These are phyloP conservation scores for Atrina japonica DNA, from an alignment of 2,888 invertebrate genomes.

Conservation along the genomic window DNA sequence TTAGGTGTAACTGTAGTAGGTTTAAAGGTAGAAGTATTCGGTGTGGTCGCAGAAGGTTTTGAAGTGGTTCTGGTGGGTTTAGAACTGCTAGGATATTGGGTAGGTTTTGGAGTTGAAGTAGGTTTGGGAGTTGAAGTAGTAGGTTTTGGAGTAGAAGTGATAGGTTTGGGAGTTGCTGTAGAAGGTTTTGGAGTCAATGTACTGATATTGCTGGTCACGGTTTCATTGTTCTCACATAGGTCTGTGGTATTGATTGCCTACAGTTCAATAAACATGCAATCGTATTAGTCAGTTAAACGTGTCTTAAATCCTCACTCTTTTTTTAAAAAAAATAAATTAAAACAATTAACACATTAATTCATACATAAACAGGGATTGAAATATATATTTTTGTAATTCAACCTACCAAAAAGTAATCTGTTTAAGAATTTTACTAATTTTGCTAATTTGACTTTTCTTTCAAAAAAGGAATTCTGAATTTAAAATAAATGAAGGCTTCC, in stretches of 20 bases:
- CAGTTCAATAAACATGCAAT: neutral
- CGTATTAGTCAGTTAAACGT: too few relatives aligned
- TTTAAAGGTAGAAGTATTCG: neutral
- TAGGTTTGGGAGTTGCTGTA: neutral
- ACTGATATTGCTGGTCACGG: neutral
- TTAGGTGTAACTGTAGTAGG: neutral
- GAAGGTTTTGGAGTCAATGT: neutral
- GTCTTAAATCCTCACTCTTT: too few relatives aligned
- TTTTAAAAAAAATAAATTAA: too few relatives aligned
- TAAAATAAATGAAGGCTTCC: too few relatives aligned
- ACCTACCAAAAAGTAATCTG: too few relatives aligned
- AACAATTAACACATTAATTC: too few relatives aligned
- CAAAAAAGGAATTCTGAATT: too few relatives aligned
- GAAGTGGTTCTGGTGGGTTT: neutral
- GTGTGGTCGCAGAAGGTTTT: constrained; percentile 5
- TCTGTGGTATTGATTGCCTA: constrained; percentile 6
- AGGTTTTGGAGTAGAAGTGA: constrained; percentile 6
- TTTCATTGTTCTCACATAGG: neutral
- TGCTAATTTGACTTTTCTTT: too few relatives aligned
- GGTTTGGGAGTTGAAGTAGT: constrained; percentile 12
- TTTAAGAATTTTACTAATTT: too few relatives aligned
- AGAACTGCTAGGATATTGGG: neutral
- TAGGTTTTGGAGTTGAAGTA: constrained; percentile 10
- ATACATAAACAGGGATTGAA: too few relatives aligned
- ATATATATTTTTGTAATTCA: too few relatives aligned